Conservation (phyloP, 2,113 vertebrate genomes). For the Oophaga pumilio region DNA sequence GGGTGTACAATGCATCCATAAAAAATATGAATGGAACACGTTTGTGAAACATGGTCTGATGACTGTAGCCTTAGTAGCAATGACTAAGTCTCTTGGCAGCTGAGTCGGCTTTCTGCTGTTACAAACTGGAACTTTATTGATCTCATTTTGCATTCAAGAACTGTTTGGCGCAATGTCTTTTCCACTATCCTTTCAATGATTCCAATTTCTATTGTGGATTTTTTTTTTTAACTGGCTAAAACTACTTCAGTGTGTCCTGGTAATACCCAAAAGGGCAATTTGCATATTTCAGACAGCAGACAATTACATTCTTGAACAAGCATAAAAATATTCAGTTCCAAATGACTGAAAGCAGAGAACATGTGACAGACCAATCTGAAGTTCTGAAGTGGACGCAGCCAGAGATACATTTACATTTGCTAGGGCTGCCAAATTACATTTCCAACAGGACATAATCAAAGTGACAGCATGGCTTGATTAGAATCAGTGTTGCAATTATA, state of each 20-base stretch:
- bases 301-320: constrained; percentile 41
- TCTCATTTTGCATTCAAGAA: constrained; percentile 45
- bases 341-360: constrained; percentile 13
- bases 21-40: too few species aligned
- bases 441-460: constrained; percentile 56
- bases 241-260: constrained; percentile 39
- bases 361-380: constrained; percentile 36
- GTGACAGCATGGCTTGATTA: constrained; percentile 64
- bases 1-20: too few species aligned
- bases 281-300: constrained; percentile 43
- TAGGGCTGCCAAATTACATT: constrained; percentile 63
- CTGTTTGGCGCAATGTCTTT: constrained; percentile 23
- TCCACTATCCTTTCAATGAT: constrained; percentile 24
- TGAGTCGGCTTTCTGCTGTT: constrained; percentile 8
- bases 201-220: constrained; percentile 46
- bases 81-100: neutral
- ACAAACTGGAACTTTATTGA: constrained; percentile 27
- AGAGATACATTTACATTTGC: constrained; percentile 49
- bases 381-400: constrained; percentile 35
- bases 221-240: constrained; percentile 16
- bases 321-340: constrained; percentile 37
- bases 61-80: neutral
- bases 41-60: too few species aligned
- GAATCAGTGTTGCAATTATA: constrained; percentile 65
- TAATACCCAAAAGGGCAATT: constrained; percentile 49